A percentile compares a stretch with the other conserved stretches of the same genome.
phyloP scores from a whole-genome alignment of 2,888 invertebrate species.

The Scaptomyza reducta region DNA sequence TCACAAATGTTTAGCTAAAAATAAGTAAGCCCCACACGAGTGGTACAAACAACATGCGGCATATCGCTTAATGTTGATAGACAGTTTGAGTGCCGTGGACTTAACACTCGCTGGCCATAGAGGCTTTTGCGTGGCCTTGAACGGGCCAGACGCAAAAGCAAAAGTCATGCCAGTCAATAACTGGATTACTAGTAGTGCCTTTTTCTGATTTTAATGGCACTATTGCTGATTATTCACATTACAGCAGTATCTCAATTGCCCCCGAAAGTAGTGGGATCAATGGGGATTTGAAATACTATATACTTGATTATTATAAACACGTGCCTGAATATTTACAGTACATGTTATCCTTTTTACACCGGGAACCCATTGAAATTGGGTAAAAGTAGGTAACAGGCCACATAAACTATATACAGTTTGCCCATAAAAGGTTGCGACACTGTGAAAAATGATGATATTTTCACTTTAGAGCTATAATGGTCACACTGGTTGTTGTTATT shows the following conservation, averaged over 20 bases:
- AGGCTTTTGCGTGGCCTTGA: slow-evolving; percentile 5
- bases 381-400: too few relatives aligned
- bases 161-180: too few relatives aligned
- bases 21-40: slow-evolving; percentile 14
- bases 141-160: background rate
- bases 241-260: background rate
- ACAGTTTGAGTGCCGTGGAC: slow-evolving; percentile 43
- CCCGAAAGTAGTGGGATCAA: background rate
- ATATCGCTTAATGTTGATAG: slow-evolving; percentile 29
- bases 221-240: background rate
- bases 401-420: too few relatives aligned
- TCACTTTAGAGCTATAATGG: too few relatives aligned
- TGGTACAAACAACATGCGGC: background rate
- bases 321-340: background rate
- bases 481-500: too few relatives aligned
- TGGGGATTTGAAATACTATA: background rate
- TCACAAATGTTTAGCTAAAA: slow-evolving; percentile 11
- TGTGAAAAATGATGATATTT: too few relatives aligned
- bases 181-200: too few relatives aligned
- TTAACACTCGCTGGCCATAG: slow-evolving; percentile 22
- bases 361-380: too few relatives aligned
- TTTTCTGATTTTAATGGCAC: too few relatives aligned
- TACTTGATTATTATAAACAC: background rate
- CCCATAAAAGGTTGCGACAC: too few relatives aligned
- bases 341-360: too few relatives aligned